Conservation (phyloP, 2,113 vertebrate species). For the Gopherus flavomarginatus region DNA sequence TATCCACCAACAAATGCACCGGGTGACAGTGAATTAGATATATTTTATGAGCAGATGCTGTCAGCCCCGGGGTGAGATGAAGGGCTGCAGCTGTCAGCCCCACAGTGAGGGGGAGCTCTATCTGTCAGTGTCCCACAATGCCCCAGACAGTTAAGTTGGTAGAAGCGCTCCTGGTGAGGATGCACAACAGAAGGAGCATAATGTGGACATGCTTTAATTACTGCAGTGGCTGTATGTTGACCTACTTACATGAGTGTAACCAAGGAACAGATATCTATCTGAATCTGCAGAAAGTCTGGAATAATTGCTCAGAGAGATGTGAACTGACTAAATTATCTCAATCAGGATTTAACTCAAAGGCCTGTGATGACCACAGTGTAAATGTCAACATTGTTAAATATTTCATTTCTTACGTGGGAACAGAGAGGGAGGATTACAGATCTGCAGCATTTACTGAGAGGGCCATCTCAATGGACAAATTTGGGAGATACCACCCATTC, state of each 20-base stretch:
- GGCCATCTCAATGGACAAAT: neutral
- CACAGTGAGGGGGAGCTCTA: too few species aligned
- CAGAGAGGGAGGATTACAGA: neutral
- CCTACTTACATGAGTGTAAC: neutral
- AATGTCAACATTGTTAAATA: neutral
- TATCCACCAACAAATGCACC: too few species aligned
- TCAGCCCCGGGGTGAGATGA: too few species aligned
- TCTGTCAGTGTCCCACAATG: too few species aligned
- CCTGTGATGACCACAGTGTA: neutral
- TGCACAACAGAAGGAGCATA: too few species aligned
- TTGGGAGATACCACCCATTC: neutral
- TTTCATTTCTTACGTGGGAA: neutral
- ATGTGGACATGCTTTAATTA: too few species aligned
- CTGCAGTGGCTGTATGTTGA: too few species aligned
- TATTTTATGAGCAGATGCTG: neutral
- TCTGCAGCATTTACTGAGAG: neutral
- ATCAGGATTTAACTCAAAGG: neutral
- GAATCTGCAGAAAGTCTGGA: neutral
- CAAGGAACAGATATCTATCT: neutral
- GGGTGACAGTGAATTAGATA: too few species aligned
- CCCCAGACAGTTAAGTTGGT: too few species aligned
- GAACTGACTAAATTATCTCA: neutral
- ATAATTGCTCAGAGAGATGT: neutral
- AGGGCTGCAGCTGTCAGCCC: too few species aligned
- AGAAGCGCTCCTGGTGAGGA: too few species aligned